phyloP scores from a whole-genome alignment of 2,113 vertebrate species.

The Corythornis madagascariensis region DNA sequence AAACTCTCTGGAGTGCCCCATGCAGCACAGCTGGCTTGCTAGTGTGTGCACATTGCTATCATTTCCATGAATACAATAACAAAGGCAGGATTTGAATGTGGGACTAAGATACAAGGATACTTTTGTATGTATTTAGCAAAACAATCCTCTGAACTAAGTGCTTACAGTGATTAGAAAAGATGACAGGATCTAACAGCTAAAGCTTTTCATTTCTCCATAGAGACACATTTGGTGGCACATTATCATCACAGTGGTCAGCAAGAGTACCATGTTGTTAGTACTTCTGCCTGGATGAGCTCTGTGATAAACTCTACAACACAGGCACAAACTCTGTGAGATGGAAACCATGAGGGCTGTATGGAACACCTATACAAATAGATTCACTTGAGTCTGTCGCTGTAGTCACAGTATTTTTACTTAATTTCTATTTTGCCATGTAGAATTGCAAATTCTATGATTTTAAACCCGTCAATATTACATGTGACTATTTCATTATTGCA shows the following conservation, averaged over 20 bases:
- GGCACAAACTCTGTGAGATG: background rate
- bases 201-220: background rate
- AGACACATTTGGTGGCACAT: background rate
- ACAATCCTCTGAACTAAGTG: background rate
- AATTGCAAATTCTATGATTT: background rate
- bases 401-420: background rate
- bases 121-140: background rate
- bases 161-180: background rate
- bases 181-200: background rate
- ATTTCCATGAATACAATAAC: background rate
- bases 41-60: no score
- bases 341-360: background rate
- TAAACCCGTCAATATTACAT: background rate
- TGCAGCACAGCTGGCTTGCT: background rate
- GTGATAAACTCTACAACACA: background rate
- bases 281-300: background rate
- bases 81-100: background rate
- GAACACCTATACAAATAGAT: background rate
- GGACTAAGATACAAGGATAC: background rate
- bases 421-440: background rate
- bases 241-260: rapidly evolving
- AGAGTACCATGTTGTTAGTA: background rate
- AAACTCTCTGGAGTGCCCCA: rapidly evolving
- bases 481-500: background rate
- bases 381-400: background rate